Evolutionary conservation across 2,888 invertebrate genomes (phyloP).

Genomic region (Plemyria rubiginata): DNA sequence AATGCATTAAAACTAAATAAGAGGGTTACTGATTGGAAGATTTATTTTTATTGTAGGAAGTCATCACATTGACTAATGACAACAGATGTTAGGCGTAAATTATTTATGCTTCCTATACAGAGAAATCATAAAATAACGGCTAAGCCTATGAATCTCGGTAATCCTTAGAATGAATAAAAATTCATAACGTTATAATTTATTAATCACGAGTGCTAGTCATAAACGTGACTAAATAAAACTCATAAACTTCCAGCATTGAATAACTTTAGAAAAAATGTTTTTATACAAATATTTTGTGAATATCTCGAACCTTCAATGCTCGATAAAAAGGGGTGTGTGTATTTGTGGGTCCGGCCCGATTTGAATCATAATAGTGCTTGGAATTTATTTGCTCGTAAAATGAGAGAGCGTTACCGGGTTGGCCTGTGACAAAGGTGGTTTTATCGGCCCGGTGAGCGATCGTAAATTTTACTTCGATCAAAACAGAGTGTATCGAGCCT

Average conservation of each 20-base stretch:
- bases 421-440: constrained; percentile 78
- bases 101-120: constrained; percentile 56
- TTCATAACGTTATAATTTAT: constrained; percentile 71
- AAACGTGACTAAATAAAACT: constrained; percentile 67
- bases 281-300: constrained; percentile 73
- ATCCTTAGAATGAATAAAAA: constrained; percentile 66
- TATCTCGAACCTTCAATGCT: constrained; percentile 60
- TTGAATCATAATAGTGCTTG: constrained; percentile 84
- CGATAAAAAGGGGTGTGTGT: constrained; percentile 75
- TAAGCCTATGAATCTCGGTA: constrained; percentile 59
- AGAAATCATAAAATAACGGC: constrained; percentile 59
- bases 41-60: constrained; percentile 47
- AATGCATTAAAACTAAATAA: constrained; percentile 15
- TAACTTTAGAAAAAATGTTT: constrained; percentile 55
- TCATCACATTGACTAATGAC: constrained; percentile 61
- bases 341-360: constrained; percentile 75
- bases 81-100: constrained; percentile 61
- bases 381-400: constrained; percentile 84
- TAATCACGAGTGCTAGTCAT: constrained; percentile 62
- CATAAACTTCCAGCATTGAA: constrained; percentile 48
- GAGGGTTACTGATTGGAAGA: constrained; percentile 31
- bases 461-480: constrained; percentile 82
- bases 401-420: constrained; percentile 72
- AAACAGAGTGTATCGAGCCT: constrained; percentile 60
- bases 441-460: constrained; percentile 75